Base-by-base conservation (phyloP, 2,113 vertebrate genomes). In the Microtus oregoni region DNA sequence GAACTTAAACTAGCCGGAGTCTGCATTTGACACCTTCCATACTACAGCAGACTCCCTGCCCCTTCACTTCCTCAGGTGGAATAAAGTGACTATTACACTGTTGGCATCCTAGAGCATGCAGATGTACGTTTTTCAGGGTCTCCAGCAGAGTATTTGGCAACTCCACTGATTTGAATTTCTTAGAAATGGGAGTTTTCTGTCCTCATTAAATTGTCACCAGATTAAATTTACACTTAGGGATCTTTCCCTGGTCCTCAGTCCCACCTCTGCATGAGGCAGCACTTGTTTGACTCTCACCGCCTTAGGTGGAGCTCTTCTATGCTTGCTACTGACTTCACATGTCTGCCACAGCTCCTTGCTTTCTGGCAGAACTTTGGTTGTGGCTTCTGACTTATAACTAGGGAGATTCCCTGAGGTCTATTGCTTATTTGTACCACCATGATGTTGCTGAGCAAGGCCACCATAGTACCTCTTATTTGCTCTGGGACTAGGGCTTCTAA, bases 401-500 rank as follows among this genome's bases (percentile, higher is more conserved):
- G 63, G 65, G 47, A 35, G 63, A 1, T 7, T 38, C n/a, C 13
- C 11, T 5, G 68, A 82, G 73, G 61, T 41, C 4, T 12, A 0
- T 1, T 28, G 83, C 28, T 79, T 58, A 12, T 55, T 38, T 24
- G 55, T 24, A 2, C 55, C 6, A 0, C 1, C 5, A 28, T 50
- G 91, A 19, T 47, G 2, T 9, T 4, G 67, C 72, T 4, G 58
- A 63, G 85, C 5, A 1, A 67, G 65, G 17, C 52, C 47, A 85
- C 92, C 26, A 0, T 35, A 19, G 52, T 10, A 50, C 30, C 91
- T 68, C 70, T 65, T 41, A 1, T 14, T 10, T 94, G 90, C 22
- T 90, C 96, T 96, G 96, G 83, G 94, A 8, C 47, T 30, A 61
- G 89, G 97, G 91, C 82, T 89, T 95, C 93, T 52, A 15, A 44